Evolutionary conservation across 2,797 vertebrate species (phyloP).

Genomic region (Tenualosa thibaudeaui): DNA sequence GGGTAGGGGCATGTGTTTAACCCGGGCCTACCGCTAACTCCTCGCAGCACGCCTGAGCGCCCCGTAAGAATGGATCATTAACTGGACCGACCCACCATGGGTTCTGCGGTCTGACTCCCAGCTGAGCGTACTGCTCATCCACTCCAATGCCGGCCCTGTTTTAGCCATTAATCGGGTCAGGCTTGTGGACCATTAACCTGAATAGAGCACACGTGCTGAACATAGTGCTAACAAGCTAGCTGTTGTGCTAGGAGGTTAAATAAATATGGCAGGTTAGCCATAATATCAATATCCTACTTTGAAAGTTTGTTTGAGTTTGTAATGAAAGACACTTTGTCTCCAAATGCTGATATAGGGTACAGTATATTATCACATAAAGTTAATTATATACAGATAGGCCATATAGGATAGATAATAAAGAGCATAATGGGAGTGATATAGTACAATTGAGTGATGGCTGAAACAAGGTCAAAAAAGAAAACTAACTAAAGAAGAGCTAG

Average conservation of each 20-base stretch:
- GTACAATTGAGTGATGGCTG: not conserved
- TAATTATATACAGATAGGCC: not conserved
- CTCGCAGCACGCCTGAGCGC: slow-evolving; percentile 36
- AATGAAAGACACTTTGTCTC: not conserved
- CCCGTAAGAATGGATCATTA: slow-evolving; percentile 45
- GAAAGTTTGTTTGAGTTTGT: not conserved
- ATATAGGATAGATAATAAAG: not conserved
- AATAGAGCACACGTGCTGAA: not conserved
- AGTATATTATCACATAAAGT: not conserved
- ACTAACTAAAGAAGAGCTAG: not conserved
- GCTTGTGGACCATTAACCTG: slow-evolving; percentile 42
- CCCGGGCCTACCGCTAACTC: slow-evolving; percentile 31
- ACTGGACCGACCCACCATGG: slow-evolving; percentile 31
- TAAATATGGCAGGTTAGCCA: not conserved
- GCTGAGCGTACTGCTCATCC: not conserved
- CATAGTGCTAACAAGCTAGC: not conserved
- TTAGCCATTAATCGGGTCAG: not conserved
- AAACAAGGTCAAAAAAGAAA: not conserved
- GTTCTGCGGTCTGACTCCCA: not conserved
- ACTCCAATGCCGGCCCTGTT: slow-evolving; percentile 30
- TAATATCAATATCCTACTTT: too few relatives aligned
- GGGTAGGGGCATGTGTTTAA: not conserved
- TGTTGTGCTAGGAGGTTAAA: not conserved
- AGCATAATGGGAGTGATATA: not conserved
- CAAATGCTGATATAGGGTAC: too few relatives aligned